phyloP scores from a whole-genome alignment of 2,113 vertebrate species.

The Myocastor coypus region DNA sequence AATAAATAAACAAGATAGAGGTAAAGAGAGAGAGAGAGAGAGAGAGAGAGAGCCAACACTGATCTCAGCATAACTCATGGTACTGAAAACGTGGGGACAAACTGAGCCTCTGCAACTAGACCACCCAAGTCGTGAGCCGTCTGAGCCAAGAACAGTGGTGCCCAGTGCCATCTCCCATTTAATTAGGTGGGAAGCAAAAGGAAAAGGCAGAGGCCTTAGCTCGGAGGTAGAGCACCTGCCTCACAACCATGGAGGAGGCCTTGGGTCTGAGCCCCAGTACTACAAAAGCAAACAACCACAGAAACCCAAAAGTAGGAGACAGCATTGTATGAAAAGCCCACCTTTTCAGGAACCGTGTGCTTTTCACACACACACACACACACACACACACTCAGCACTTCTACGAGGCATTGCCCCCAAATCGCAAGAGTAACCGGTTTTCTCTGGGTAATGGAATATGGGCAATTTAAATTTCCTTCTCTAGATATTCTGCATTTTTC shows the following conservation, averaged over 20 bases:
- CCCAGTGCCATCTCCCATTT: not conserved
- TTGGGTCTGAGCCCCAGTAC: not conserved
- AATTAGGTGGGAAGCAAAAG: not conserved
- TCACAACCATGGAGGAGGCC: not conserved
- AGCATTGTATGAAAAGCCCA: not conserved
- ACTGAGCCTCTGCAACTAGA: not conserved
- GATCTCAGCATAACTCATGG: not conserved
- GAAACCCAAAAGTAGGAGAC: not conserved
- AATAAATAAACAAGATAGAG: too few relatives aligned
- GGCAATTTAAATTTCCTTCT: not conserved
- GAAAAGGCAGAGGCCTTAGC: not conserved
- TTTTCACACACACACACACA: not conserved
- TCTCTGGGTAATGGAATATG: not conserved
- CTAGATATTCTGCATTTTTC: not conserved
- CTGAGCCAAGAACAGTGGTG: not conserved
- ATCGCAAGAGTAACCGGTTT: not conserved
- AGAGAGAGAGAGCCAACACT: not conserved
- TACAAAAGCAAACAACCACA: not conserved
- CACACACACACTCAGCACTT: not conserved
- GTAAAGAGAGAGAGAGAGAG: too few relatives aligned
- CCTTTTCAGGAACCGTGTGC: not conserved
- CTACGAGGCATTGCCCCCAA: not conserved
- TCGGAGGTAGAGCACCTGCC: not conserved
- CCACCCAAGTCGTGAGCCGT: fast-evolving
- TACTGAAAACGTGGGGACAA: not conserved